Base-by-base conservation (phyloP, 2,113 vertebrate species). In the Prinia subflava region DNA sequence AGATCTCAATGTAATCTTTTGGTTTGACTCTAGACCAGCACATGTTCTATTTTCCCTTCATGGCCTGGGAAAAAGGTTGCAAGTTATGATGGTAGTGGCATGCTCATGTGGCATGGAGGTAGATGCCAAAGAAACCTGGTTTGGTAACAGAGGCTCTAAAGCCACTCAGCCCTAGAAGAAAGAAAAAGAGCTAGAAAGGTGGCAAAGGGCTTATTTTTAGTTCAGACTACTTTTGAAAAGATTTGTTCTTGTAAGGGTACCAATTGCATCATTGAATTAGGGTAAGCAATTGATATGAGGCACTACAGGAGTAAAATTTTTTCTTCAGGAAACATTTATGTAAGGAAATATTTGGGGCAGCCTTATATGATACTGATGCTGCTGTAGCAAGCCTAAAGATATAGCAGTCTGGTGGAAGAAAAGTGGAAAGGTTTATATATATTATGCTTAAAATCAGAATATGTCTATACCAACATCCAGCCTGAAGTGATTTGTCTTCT, bases 1-100 rank as follows among this genome's bases (percentile, higher is more conserved):
- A 44, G 37, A 63, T 39, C 10, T 44, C 1, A 0, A 15, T 52
- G 10, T 15, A 15, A 42, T 75, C 9, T 7, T 37, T 6, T n/a
- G 28, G 28, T 27, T 67, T 89, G 28, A 60, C 44, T 79, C 25
- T 28, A 41, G 24, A 27, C 13, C 35, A 56, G 6, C 15, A 24
- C 21, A 7, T 56, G 3, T 31, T 16, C 9, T 20, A 12, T 20
- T 6, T 15, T 84, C 20, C 33, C 39, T 35, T 17, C 0, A 1
- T 28, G 22, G 35, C 15, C 15, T 24, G 6, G 4, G 12, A 62
- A 83, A 75, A 53, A 67, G 9, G 2, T 19, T 41, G 24, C 2
- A 5, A 15, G 23, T 15, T 52, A 18, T 9, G 10, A 21, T 37
- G 39, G 21, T 30, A 46, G 9, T 9, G 53, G 15, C 0, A 1